Conservation (phyloP, 2,888 invertebrate genomes). For the Dioctria linearis region DNA sequence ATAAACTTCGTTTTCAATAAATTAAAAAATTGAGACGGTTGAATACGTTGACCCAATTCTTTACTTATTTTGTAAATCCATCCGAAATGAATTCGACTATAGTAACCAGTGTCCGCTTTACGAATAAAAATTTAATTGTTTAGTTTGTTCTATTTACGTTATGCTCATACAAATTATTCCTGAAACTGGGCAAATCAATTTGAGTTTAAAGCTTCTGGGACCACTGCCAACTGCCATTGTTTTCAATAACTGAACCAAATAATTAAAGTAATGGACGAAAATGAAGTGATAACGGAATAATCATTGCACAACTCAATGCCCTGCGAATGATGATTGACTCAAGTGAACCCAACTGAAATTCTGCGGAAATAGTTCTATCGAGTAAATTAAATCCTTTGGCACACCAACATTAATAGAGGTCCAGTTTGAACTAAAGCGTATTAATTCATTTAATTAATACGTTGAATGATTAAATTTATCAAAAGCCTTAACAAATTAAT, state of each 20-base stretch:
- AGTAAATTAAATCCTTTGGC: not conserved
- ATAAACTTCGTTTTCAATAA: no score
- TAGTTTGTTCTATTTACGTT: no score
- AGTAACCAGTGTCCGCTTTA: no score
- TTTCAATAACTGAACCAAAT: not conserved
- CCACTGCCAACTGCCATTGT: not conserved
- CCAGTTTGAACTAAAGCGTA: not conserved
- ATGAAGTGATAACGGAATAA: not conserved
- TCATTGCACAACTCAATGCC: not conserved
- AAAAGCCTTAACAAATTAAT: not conserved
- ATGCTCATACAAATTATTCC: no score
- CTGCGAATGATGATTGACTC: not conserved
- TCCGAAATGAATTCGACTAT: no score
- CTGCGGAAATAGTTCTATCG: not conserved
- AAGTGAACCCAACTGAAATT: not conserved
- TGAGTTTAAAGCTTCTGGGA: not conserved
- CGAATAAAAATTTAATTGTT: no score
- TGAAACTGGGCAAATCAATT: not conserved
- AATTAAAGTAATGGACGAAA: conserved; percentile 1
- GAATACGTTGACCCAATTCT: no score
- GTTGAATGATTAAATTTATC: not conserved
- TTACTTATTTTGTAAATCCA: no score
- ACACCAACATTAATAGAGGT: not conserved
- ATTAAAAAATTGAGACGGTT: no score
- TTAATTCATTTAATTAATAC: not conserved